These are phyloP conservation scores for Adrianichthys oophorus DNA, from an alignment of 2,797 vertebrate species.

Conservation along the genomic window DNA sequence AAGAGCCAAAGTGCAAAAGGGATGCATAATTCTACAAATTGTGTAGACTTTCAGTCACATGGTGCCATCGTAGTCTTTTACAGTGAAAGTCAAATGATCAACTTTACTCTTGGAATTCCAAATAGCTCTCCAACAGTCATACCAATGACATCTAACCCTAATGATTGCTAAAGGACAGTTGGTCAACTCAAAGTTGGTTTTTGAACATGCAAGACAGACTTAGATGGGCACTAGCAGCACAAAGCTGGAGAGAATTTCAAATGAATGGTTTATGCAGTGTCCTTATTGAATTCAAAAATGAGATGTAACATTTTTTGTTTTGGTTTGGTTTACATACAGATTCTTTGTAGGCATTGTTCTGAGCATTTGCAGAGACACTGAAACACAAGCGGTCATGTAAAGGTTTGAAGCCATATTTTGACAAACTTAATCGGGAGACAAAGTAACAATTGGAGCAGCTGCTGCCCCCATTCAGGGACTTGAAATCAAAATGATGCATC, in stretches of 20 bases:
- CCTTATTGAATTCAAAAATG: slow-evolving; percentile 41
- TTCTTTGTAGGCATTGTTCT: slow-evolving; percentile 38
- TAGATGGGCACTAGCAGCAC: slow-evolving; percentile 55
- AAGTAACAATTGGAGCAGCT: slow-evolving; percentile 41
- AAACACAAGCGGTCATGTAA: slow-evolving; percentile 46
- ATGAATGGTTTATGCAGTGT: slow-evolving; percentile 23
- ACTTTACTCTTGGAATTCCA: slow-evolving; percentile 54
- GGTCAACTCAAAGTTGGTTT: slow-evolving; percentile 57
- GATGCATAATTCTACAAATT: slow-evolving; percentile 78
- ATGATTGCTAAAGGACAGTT: slow-evolving; percentile 57
- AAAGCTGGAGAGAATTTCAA: slow-evolving; percentile 54
- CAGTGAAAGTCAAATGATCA: slow-evolving; percentile 69
- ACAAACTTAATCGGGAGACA: slow-evolving; percentile 16
- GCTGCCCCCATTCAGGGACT: slow-evolving; percentile 45
- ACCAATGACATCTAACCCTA: slow-evolving; percentile 48
- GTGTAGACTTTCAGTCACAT: slow-evolving; percentile 71
- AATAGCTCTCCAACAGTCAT: slow-evolving; percentile 43
- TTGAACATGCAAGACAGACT: slow-evolving; percentile 75
- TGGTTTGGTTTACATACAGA: slow-evolving; percentile 51
- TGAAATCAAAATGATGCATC: slow-evolving; percentile 24
- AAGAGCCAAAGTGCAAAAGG: slow-evolving; percentile 78
- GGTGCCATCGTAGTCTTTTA: slow-evolving; percentile 68
- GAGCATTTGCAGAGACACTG: slow-evolving; percentile 45
- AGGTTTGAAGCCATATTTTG: slow-evolving; percentile 39
- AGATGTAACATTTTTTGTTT: slow-evolving; percentile 41